Base-by-base conservation (phyloP, 2,113 vertebrate genomes). In the Pollachius pollachius region DNA sequence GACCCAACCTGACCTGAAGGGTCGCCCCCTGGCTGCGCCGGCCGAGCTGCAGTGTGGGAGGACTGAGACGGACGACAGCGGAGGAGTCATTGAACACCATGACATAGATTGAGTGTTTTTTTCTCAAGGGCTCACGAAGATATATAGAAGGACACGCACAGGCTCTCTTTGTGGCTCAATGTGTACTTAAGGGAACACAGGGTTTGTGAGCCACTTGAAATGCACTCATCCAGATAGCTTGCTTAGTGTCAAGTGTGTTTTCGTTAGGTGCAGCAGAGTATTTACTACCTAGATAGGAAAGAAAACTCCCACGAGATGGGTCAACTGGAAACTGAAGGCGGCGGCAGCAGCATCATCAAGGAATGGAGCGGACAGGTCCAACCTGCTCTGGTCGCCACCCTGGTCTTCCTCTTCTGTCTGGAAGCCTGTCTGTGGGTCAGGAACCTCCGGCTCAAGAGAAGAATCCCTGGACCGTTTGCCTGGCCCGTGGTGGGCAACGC, bases 401-500 rank as follows among this genome's bases (percentile, higher is more conserved):
- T 93, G 9, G 30, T 92, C 63, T 89, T 93, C 67, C 84, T 93
- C 4, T 79, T 90, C 82, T 92, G 77, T 65, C 82, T 94, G 72
- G 90, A 93, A 82, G 90, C 89, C 59, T 88, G 90, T 34, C 81
- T 93, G 78, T 90, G 92, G 89, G 83, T 89, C 62, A 75, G 81
- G 41, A 87, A 86, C 52, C 64, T 86, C 57, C 23, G 82, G 18
- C 82, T 76, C 23, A 92, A 86, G 69, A 90, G 79, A 41, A 85
- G 80, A 66, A 91, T 92, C 3, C 94, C 94, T 0, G 93, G 93
- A 30, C 91, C 93, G 18, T 93, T 93, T 2, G 85, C 93, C 1
- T 95, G 94, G 93, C 94, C 93, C 0, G 27, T 94, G 78, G 87
- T 94, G 73, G 94, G 94, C 65, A 95, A 95, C n/a, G 92, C 73